Conservation (phyloP, 2,113 vertebrate genomes). For the Peromyscus leucopus region DNA sequence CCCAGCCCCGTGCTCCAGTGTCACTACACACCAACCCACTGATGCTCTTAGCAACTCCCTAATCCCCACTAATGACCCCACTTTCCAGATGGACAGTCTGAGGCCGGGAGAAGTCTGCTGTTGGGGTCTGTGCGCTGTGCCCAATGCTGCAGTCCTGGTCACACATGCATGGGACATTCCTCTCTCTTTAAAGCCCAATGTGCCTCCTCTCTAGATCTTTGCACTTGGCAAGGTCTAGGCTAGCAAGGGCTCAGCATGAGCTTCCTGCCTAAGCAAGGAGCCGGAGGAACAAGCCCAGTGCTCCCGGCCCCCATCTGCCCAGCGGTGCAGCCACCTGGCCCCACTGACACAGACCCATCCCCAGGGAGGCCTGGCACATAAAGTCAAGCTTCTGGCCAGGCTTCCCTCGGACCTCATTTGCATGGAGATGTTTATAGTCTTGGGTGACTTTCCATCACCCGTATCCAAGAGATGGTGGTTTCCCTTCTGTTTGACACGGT, state of each 20-base stretch:
- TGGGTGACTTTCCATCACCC: constrained; percentile 53
- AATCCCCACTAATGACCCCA: not conserved
- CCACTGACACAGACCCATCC: not conserved
- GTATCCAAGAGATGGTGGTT: not conserved
- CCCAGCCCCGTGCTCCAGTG: not conserved
- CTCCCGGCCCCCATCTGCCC: not conserved
- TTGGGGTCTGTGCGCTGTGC: not conserved
- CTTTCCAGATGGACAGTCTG: not conserved
- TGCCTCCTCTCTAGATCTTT: not conserved
- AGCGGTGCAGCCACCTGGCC: not conserved
- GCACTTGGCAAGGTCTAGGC: not conserved
- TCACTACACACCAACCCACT: not conserved
- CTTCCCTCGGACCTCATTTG: constrained; percentile 59
- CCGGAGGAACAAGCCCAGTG: not conserved
- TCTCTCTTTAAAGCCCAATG: not conserved
- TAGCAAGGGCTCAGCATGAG: not conserved
- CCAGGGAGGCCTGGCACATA: not conserved
- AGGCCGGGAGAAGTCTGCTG: not conserved
- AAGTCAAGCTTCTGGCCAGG: constrained; percentile 1
- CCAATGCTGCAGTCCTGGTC: not conserved
- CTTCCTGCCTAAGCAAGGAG: not conserved
- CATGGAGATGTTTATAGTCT: constrained; percentile 59
- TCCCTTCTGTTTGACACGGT: not conserved
- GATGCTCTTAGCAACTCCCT: not conserved
- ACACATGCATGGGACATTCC: not conserved